Evolutionary conservation across 2,888 invertebrate genomes (phyloP), one percentile per base, ranked within the genome.

Genomic region (Tachina grossa): DNA sequence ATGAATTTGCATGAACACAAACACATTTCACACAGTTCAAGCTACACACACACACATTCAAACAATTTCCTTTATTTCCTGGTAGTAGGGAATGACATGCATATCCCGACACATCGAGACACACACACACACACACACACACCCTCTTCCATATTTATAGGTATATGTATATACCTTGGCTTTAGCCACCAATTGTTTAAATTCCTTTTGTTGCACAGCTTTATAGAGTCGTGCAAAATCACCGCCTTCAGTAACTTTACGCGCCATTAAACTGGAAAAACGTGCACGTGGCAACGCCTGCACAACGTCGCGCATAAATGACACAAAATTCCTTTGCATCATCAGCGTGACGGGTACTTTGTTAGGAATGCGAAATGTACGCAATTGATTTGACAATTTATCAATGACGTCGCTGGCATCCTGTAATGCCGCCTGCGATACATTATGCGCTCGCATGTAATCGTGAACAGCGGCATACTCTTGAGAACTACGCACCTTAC

Each of bases 151-250:
- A 5, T 6, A 5, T 31, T 31, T 13, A 13, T 49, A 88, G 1
- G 2, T 31, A 31, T 16, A 9, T 31, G 14, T 49, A 88, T 89
- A 89, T 84, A 92, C 91, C 87, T 88, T 85, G 5, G 89, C 89
- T 31, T 77, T 74, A n/a, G 84, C 75, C 53, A 92, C 55, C 65
- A 92, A 81, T 53, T 89, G 83, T 49, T 79, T 86, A 22, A 91
- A 91, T 75, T 90, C 88, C 13, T 83, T 76, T 19, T 86, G 79
- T 4, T 87, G 84, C 16, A 92, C 78, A 1, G 89, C 89, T 66
- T 57, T 87, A 53, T 91, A 91, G 39, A 92, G 84, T 51, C 88
- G 87, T 22, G 90, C 88, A 66, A 92, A 91, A 16, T 90, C 89
- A 4, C 86, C 87, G 68, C 88, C 87, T 63, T 90, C 89, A 6